A percentile compares a stretch with the other conserved stretches of the same genome.
These are phyloP conservation scores for Lasioglossum malachurum DNA, from an alignment of 2,888 invertebrate species.

Conservation along the genomic window DNA sequence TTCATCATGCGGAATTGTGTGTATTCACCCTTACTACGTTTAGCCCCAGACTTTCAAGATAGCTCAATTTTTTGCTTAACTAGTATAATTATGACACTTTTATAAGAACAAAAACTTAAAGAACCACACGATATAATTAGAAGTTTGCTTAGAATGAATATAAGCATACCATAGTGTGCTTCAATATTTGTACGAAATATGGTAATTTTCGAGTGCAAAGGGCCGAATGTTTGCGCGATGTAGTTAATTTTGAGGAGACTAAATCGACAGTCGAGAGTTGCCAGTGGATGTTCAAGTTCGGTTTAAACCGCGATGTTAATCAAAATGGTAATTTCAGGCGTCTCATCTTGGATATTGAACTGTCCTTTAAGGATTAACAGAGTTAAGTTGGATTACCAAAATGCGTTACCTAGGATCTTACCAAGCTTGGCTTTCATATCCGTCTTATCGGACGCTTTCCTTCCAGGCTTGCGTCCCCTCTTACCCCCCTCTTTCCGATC, in stretches of 20 bases:
- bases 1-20: not conserved
- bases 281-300: not conserved
- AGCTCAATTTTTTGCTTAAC: not conserved
- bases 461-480: constrained; percentile 95
- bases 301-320: not conserved
- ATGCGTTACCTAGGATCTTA: constrained; percentile 83
- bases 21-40: not conserved
- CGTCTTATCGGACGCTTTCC: constrained; percentile 94
- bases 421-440: constrained; percentile 98
- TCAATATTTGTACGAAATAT: not conserved
- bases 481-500: constrained; percentile 93
- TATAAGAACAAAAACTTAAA: not conserved
- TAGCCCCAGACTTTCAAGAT: not conserved
- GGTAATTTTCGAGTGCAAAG: not conserved
- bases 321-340: constrained; percentile 1
- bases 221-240: not conserved
- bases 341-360: not conserved
- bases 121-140: not conserved
- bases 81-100: not conserved
- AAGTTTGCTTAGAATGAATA: not conserved
- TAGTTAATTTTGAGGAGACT: not conserved
- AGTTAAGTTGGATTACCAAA: not conserved
- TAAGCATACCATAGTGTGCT: not conserved
- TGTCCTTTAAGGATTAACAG: not conserved
- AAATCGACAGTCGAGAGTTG: not conserved